Conservation (phyloP, 1,140 invertebrate species). For the Halyomorpha halys region DNA sequence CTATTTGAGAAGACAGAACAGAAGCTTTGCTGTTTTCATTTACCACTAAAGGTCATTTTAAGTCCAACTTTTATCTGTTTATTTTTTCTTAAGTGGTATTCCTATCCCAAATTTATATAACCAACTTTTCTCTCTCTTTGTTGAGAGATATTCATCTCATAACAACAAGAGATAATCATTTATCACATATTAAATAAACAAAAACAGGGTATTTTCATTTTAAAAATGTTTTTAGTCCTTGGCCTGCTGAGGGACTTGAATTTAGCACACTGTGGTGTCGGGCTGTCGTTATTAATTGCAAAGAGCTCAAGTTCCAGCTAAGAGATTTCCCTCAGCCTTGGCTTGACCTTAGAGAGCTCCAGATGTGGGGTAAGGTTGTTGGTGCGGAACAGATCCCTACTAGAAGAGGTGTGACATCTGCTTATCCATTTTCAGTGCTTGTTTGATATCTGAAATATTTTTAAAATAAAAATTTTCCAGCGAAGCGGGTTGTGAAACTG, state of each 20-base stretch:
- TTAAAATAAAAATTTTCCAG: conserved; percentile 37
- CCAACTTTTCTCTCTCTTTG: too few relatives aligned
- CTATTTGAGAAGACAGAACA: too few relatives aligned
- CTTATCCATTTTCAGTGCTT: neutral
- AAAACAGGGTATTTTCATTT: neutral
- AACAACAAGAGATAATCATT: too few relatives aligned
- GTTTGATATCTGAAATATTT: neutral
- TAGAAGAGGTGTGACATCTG: conserved; percentile 48
- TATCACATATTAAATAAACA: too few relatives aligned
- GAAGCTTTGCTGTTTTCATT: too few relatives aligned
- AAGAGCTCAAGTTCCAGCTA: conserved; percentile 75
- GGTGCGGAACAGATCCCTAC: conserved; percentile 81
- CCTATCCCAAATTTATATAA: too few relatives aligned
- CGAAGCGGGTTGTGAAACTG: conserved; percentile 56
- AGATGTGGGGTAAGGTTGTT: conserved; percentile 78
- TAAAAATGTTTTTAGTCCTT: conserved; percentile 49
- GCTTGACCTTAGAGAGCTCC: conserved; percentile 68
- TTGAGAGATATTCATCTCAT: too few relatives aligned
- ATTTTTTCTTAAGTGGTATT: too few relatives aligned
- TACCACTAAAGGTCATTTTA: too few relatives aligned
- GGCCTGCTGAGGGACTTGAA: conserved; percentile 81
- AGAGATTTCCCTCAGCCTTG: conserved; percentile 94
- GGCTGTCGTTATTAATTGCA: conserved; percentile 65
- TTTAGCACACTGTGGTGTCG: conserved; percentile 91
- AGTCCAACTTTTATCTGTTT: too few relatives aligned